Percentiles rank a stretch among this genome's conserved stretches.
phyloP scores from a whole-genome alignment of 2,113 vertebrate species.

The Lophochroa leadbeateri region DNA sequence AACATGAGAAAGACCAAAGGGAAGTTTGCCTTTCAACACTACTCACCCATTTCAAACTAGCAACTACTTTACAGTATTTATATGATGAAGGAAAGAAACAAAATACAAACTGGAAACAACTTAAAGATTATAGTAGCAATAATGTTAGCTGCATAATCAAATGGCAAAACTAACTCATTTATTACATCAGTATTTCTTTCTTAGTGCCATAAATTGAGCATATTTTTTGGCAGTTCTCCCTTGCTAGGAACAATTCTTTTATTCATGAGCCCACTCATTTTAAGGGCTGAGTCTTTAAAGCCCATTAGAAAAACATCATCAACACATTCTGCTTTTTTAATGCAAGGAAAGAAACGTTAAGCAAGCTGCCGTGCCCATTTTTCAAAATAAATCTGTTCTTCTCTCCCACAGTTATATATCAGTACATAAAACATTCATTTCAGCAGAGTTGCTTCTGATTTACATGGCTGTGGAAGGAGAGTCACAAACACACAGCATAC shows the following conservation, averaged over 20 bases:
- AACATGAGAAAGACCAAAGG: background rate
- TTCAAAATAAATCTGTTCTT: background rate
- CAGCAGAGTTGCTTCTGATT: conserved; percentile 26
- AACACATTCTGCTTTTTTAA: background rate
- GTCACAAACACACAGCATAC: background rate
- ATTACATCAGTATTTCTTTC: conserved; percentile 45
- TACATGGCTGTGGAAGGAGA: background rate
- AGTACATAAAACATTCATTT: conserved; percentile 10
- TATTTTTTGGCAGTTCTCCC: conserved; percentile 24
- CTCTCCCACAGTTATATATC: background rate
- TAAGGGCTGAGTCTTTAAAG: conserved; percentile 25
- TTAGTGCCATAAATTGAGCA: conserved; percentile 27
- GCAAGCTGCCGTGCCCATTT: background rate
- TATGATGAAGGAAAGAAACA: background rate
- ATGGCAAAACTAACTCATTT: background rate
- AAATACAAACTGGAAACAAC: conserved; percentile 14
- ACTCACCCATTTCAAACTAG: background rate
- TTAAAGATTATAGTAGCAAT: background rate
- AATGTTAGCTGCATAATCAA: background rate
- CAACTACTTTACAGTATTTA: background rate
- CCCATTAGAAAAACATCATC: conserved; percentile 29
- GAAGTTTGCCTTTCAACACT: background rate
- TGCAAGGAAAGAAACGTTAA: background rate
- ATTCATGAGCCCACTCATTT: conserved; percentile 11
- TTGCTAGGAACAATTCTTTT: conserved; percentile 20